Percentiles rank a stretch among this genome's conserved stretches.
Evolutionary conservation across 2,888 invertebrate species (phyloP).

Genomic region (Ectemnius cavifrons): DNA sequence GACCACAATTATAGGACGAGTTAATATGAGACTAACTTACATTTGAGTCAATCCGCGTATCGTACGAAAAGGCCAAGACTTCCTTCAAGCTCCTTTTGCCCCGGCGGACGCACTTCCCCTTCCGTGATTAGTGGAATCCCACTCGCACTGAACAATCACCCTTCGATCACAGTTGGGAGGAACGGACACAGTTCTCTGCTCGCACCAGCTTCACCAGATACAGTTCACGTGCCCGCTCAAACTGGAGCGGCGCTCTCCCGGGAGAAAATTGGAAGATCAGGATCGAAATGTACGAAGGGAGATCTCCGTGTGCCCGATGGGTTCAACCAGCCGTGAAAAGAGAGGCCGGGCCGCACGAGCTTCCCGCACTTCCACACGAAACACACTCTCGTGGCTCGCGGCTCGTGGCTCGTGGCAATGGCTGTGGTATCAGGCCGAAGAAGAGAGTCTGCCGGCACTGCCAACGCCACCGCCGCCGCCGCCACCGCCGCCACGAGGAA

Average conservation of each 20-base stretch:
- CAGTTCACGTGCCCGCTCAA: too few species aligned
- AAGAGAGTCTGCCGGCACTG: constrained; percentile 4
- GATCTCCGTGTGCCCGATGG: too few species aligned
- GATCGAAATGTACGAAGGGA: too few species aligned
- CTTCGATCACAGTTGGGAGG: too few species aligned
- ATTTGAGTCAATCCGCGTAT: too few species aligned
- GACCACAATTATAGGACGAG: too few species aligned
- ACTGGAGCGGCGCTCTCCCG: not conserved
- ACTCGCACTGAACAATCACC: constrained; percentile 5
- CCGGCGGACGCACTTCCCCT: not conserved
- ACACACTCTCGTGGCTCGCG: not conserved
- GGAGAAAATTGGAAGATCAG: too few species aligned
- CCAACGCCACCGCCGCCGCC: not conserved
- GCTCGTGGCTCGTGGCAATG: not conserved
- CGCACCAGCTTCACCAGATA: too few species aligned
- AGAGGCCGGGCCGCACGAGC: too few species aligned
- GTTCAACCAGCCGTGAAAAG: too few species aligned
- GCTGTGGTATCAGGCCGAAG: constrained; percentile 40
- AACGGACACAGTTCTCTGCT: too few species aligned
- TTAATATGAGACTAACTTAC: too few species aligned
- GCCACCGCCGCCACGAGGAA: constrained; percentile 51
- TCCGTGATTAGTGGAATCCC: not conserved
- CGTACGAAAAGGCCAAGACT: not conserved
- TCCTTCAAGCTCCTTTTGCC: not conserved
- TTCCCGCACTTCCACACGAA: not conserved